Conservation (phyloP, 2,797 vertebrate species). For the Psittacula derbiana region DNA sequence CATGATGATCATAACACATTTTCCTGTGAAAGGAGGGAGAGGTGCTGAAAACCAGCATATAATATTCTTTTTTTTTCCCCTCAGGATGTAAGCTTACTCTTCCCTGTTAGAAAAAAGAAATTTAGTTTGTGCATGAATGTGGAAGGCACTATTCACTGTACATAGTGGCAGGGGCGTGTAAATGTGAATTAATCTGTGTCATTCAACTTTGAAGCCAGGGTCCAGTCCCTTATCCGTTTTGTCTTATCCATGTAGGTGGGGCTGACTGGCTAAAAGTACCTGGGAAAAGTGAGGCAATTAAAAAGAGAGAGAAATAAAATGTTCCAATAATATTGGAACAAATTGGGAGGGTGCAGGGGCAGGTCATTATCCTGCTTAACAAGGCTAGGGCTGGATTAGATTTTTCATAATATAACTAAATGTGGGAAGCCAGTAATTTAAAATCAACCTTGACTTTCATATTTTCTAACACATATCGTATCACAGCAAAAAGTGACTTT, state of each 20-base stretch:
- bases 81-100: not conserved
- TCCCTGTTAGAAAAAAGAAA: not conserved
- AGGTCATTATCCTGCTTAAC: not conserved
- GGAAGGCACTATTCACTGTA: accelerated
- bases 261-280: not conserved
- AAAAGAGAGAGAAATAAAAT: not conserved
- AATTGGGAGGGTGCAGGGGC: accelerated
- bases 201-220: not conserved
- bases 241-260: not conserved
- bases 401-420: not conserved
- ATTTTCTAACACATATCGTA: constrained; percentile 21
- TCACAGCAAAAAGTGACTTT: not conserved
- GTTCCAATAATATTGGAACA: not conserved
- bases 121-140: not conserved
- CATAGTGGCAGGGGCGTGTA: not conserved
- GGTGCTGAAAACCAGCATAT: not conserved
- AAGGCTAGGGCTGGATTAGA: not conserved
- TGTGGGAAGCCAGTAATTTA: not conserved
- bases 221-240: not conserved
- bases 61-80: accelerated
- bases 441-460: not conserved
- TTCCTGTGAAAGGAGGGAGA: not conserved
- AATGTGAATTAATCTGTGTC: not conserved
- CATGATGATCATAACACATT: not conserved
- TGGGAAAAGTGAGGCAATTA: not conserved